phyloP scores from a whole-genome alignment of 2,113 vertebrate genomes.

The Strix aluco region DNA sequence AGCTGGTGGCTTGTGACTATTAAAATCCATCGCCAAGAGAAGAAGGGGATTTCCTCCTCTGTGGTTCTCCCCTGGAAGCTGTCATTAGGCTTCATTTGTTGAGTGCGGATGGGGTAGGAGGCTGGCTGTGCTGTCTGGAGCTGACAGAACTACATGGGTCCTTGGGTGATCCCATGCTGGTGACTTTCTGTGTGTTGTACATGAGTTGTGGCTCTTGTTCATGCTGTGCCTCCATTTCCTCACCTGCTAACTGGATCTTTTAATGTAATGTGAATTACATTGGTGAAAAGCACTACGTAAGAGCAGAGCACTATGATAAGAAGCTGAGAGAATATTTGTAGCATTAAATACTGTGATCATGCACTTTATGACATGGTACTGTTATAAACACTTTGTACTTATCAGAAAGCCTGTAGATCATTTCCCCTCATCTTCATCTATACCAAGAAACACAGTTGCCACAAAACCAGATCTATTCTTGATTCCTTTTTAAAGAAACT shows the following conservation, averaged over 20 bases:
- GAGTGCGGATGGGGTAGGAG: neutral
- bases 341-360: neutral
- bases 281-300: neutral
- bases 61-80: neutral
- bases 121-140: neutral
- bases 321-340: constrained; percentile 1
- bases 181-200: neutral
- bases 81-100: neutral
- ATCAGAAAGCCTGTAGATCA: neutral
- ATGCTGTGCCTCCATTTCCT: neutral
- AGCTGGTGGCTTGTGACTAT: neutral
- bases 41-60: neutral
- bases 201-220: neutral
- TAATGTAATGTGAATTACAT: neutral
- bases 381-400: neutral
- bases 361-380: neutral
- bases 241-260: neutral
- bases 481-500: constrained; percentile 18
- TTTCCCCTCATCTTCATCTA: neutral
- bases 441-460: constrained; percentile 8
- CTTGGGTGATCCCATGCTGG: accelerated
- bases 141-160: neutral
- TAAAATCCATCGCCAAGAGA: neutral
- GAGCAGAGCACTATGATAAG: neutral
- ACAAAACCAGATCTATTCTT: constrained; percentile 4